phyloP scores from a whole-genome alignment of 2,888 invertebrate species.

The Pyrochroa serraticornis region DNA sequence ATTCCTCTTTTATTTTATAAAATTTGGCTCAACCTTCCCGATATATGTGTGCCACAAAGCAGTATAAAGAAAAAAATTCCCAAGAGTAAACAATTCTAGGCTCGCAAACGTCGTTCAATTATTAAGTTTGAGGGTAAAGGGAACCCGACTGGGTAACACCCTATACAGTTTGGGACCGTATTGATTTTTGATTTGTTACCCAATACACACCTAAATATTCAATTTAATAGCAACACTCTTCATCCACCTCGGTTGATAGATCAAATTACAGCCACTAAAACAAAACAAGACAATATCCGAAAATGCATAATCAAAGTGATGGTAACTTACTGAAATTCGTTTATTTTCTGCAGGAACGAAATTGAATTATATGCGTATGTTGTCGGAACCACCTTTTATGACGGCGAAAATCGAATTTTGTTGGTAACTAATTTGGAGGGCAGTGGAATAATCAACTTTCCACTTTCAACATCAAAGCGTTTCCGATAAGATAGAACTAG shows the following conservation, averaged over 20 bases:
- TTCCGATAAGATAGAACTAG: too few species aligned
- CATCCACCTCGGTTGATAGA: neutral
- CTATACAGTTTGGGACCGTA: conserved; percentile 3
- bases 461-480: too few species aligned
- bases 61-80: conserved; percentile 10
- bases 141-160: conserved; percentile 1
- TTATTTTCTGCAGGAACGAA: too few species aligned
- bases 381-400: too few species aligned
- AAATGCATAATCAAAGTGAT: conserved; percentile 3
- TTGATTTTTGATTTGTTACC: conserved; percentile 11
- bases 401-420: too few species aligned
- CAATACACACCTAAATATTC: conserved; percentile 1
- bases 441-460: too few species aligned
- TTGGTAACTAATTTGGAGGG: too few species aligned
- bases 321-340: conserved; percentile 3
- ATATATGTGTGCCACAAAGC: neutral
- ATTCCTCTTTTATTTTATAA: conserved; percentile 10
- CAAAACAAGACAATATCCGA: neutral
- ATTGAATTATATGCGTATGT: too few species aligned
- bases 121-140: conserved; percentile 10
- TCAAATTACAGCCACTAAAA: conserved; percentile 1
- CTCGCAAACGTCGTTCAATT: conserved; percentile 9
- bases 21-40: neutral
- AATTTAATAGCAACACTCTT: neutral
- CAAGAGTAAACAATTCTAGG: neutral